Conservation (phyloP, 2,797 vertebrate species). For the Cuniculus paca region DNA sequence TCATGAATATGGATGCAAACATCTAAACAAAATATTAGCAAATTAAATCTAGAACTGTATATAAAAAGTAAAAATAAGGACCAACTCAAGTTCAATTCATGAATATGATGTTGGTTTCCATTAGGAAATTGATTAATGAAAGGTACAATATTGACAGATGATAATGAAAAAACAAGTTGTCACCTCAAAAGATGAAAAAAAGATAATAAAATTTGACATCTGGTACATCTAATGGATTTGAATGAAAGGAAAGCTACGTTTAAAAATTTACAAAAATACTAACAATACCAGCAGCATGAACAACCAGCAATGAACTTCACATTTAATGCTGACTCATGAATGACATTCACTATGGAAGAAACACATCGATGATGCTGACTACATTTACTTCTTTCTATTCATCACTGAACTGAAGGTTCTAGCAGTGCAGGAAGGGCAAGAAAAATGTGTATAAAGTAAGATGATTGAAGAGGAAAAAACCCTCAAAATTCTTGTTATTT, state of each 20-base stretch:
- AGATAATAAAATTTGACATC: background rate
- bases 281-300: background rate
- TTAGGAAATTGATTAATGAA: background rate
- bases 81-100: background rate
- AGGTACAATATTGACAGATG: background rate
- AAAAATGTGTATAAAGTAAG: background rate
- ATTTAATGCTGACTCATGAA: background rate
- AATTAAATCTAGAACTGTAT: background rate
- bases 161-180: background rate
- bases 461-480: background rate
- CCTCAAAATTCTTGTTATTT: background rate
- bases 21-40: background rate
- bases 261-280: background rate
- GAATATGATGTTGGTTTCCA: background rate
- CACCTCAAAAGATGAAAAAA: background rate
- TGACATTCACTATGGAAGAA: background rate
- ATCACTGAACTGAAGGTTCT: background rate
- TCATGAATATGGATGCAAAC: background rate
- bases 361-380: background rate
- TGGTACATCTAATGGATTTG: background rate
- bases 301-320: background rate
- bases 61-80: background rate
- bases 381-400: background rate
- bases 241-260: background rate
- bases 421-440: background rate